Evolutionary conservation across 2,113 vertebrate species (phyloP).

Genomic region (Zootoca vivipara): DNA sequence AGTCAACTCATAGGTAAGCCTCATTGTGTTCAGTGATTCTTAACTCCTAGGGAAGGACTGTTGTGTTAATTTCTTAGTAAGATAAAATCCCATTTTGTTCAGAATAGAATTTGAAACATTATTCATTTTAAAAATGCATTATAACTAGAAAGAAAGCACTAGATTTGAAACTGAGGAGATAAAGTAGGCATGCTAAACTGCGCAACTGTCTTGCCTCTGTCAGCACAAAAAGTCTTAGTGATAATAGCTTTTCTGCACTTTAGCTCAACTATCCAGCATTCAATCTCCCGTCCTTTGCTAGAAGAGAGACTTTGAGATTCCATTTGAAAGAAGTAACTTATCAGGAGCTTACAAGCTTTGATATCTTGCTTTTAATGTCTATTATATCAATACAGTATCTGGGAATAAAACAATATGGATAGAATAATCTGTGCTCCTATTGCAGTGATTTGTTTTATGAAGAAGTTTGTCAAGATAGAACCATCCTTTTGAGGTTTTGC

Average conservation of each 20-base stretch:
- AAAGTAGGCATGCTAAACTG: neutral
- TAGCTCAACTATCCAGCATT: neutral
- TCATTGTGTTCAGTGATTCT: no score
- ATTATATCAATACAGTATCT: neutral
- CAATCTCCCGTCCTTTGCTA: neutral
- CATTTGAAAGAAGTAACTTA: neutral
- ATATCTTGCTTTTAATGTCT: neutral
- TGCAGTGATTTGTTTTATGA: neutral
- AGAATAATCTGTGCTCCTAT: neutral
- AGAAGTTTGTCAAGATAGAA: neutral
- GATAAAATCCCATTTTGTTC: neutral
- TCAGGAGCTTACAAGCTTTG: neutral
- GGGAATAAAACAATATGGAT: neutral
- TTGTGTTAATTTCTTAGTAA: neutral
- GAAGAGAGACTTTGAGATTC: neutral
- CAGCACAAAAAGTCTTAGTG: neutral
- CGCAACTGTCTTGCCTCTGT: neutral
- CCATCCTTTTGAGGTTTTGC: neutral
- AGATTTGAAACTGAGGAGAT: neutral
- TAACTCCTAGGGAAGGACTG: no score
- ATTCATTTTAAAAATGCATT: neutral
- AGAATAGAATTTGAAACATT: neutral
- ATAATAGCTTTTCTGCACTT: neutral
- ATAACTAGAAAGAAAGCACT: neutral
- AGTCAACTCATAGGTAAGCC: no score